phyloP scores from a whole-genome alignment of 1,140 invertebrate genomes.

The Drosophila albomicans region DNA sequence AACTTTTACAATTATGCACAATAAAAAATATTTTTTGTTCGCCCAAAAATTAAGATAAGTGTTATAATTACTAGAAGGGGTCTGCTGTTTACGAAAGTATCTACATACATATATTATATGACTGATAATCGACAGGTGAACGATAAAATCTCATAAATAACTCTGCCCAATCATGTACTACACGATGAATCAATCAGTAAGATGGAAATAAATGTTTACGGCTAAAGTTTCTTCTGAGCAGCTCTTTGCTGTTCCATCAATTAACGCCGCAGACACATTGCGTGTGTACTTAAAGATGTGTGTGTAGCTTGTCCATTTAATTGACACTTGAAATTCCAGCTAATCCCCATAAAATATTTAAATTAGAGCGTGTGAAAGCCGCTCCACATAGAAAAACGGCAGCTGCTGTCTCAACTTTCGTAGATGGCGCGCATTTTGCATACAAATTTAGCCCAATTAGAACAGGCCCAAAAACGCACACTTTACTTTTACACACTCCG shows the following conservation, averaged over 20 bases:
- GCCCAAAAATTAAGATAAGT: too few relatives aligned
- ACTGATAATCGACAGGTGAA: neutral
- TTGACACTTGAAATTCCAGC: constrained; percentile 36
- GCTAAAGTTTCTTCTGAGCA: neutral
- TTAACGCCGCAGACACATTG: constrained; percentile 3
- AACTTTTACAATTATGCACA: too few relatives aligned
- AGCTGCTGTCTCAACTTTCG: constrained; percentile 44
- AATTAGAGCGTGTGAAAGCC: constrained; percentile 76
- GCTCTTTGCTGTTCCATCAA: neutral
- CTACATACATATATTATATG: neutral
- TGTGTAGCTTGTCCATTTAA: constrained; percentile 26
- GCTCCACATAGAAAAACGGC: constrained; percentile 57
- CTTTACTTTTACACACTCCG: constrained; percentile 4
- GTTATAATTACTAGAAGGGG: too few relatives aligned
- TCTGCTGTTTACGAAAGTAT: too few relatives aligned
- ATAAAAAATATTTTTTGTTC: too few relatives aligned
- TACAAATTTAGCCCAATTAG: constrained; percentile 76
- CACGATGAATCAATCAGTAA: neutral
- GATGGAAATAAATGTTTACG: neutral
- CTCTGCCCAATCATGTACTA: neutral
- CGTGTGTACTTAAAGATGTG: neutral
- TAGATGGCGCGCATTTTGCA: constrained; percentile 60
- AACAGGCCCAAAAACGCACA: constrained; percentile 34
- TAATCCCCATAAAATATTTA: constrained; percentile 60
- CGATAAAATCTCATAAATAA: neutral